Conservation (phyloP, 2,113 vertebrate genomes). For the Clarias gariepinus region DNA sequence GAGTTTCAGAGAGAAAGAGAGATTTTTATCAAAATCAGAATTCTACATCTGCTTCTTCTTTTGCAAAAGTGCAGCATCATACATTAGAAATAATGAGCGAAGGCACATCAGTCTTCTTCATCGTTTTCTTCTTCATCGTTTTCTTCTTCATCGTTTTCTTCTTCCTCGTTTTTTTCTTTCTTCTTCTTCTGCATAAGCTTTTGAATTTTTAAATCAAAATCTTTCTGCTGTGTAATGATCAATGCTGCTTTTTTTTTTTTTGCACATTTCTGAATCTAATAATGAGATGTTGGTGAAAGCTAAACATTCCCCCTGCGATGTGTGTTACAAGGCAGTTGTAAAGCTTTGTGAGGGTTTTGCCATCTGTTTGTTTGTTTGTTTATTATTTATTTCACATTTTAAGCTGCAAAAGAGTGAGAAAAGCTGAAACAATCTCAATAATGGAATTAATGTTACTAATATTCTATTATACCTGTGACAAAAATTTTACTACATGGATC, state of each 20-base stretch:
- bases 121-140: background rate
- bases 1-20: background rate
- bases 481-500: background rate
- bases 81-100: slow-evolving; percentile 25
- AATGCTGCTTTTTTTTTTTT: background rate
- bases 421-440: background rate
- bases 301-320: background rate
- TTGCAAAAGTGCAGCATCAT: background rate
- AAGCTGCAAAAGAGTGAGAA: background rate
- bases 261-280: background rate
- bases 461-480: background rate
- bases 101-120: background rate
- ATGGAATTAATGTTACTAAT: background rate
- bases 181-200: background rate
- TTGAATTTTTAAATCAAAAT: background rate
- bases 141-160: background rate
- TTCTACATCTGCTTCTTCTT: background rate
- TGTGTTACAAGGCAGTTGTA: background rate
- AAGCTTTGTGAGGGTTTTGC: background rate
- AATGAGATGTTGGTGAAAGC: background rate
- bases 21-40: slow-evolving; percentile 6
- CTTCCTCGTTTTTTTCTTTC: background rate
- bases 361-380: background rate
- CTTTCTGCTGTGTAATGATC: background rate
- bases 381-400: background rate